phyloP scores from a whole-genome alignment of 2,113 vertebrate species.

The Saiga tatarica region DNA sequence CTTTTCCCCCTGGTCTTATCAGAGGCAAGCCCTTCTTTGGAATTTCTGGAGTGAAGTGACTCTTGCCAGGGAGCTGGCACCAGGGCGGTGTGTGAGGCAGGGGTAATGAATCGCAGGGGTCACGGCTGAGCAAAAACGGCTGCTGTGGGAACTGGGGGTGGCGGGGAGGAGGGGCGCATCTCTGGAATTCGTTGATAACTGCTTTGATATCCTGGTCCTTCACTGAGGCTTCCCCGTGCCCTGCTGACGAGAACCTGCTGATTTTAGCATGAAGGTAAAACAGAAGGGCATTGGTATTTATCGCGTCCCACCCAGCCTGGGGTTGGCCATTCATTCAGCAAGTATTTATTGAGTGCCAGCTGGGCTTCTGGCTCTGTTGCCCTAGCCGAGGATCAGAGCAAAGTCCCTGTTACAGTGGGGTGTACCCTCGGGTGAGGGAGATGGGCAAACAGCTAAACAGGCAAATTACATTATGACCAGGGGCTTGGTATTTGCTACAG shows the following conservation, averaged over 20 bases:
- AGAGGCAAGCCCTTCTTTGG: conserved; percentile 42
- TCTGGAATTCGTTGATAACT: not conserved
- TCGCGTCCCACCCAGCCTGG: conserved; percentile 33
- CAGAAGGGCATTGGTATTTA: not conserved
- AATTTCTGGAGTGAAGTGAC: conserved; percentile 51
- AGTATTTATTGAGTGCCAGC: conserved; percentile 57
- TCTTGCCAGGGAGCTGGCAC: conserved; percentile 32
- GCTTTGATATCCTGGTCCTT: not conserved
- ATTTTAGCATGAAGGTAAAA: not conserved
- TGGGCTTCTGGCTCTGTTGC: not conserved
- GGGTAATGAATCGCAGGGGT: not conserved
- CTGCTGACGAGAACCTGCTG: not conserved
- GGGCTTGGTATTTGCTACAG: not conserved
- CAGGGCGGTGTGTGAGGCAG: not conserved
- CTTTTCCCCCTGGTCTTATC: not conserved
- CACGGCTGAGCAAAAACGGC: not conserved
- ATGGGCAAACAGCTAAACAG: conserved; percentile 8
- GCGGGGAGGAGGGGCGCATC: not conserved
- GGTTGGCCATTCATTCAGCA: conserved; percentile 15
- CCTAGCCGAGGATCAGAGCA: not conserved
- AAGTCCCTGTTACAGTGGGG: conserved; percentile 27
- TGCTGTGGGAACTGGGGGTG: not conserved
- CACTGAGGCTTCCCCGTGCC: accelerated
- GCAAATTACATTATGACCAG: not conserved
- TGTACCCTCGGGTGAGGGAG: not conserved